Base-by-base conservation (phyloP, 1,140 invertebrate species). In the Adelges cooleyi region DNA sequence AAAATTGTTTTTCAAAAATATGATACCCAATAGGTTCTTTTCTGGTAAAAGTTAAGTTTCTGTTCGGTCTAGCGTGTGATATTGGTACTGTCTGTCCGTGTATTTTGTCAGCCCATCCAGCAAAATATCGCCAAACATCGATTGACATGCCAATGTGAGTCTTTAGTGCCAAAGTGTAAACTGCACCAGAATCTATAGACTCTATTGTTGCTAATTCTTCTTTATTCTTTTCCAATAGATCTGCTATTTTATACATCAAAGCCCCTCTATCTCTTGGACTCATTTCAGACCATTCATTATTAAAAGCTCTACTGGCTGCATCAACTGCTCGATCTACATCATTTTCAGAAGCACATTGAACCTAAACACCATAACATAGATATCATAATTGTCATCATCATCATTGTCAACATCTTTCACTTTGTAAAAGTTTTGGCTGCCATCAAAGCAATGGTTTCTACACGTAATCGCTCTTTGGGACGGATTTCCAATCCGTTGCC, bases 71-170 rank as follows among this genome's bases (percentile, higher is more conserved):
- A 0, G 93, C 92, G 49, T 87, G 87, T 67, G 78, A 87, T 71
- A 87, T 90, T 48, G 93, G 93, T 66, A 98, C 90, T 0, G 90
- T 94, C 65, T 86, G 81, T 0, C 95, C 95, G 71, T 92, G 85
- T 42, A 93, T 91, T 74, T 98, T 98, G 74, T 96, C 93, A 49
- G 90, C 86, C 88, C 90, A 96, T 2, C 94, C 92, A 15, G 92
- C 90, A 74, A 92, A 94, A 71, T 94, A 95, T 11, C 87, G 77
- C 89, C 89, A 94, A 0, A 89, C 91, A 69, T 94, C 90, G 44
- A 95, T 92, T 1, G 89, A 92, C 90, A 95, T 95, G 22, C 91
- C 91, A 8, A 95, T 76, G 72, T 94, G 94, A 0, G 94, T 97
- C 73, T 97, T 97, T 8, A 97, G 71, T 0, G 94, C 93, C 23